Conservation (phyloP, 2,797 vertebrate species). For the Gorsachius magnificus region DNA sequence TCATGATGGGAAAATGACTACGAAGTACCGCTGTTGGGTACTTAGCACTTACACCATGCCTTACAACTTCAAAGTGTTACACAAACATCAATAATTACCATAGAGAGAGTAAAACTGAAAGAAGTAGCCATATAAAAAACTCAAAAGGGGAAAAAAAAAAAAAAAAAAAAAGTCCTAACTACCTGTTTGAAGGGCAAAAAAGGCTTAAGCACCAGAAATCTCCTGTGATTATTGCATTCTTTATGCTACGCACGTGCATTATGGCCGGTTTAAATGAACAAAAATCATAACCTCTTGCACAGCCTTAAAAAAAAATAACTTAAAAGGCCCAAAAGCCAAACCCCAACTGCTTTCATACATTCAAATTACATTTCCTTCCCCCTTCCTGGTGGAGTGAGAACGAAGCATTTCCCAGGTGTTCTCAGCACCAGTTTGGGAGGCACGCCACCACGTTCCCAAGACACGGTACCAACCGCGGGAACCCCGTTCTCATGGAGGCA, state of each 20-base stretch:
- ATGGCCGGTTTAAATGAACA: neutral
- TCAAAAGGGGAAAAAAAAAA: neutral
- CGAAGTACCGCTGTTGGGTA: slow-evolving; percentile 24
- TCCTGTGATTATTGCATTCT: neutral
- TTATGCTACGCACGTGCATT: neutral
- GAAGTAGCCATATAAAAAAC: neutral
- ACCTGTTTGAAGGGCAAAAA: neutral
- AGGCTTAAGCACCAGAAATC: slow-evolving; percentile 14
- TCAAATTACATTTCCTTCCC: neutral
- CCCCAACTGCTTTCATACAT: neutral
- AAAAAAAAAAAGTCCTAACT: neutral
- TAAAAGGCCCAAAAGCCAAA: neutral
- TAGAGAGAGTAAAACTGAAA: slow-evolving; percentile 26
- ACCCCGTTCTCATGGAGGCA: slow-evolving; percentile 31
- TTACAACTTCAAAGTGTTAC: slow-evolving; percentile 50
- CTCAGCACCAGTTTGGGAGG: slow-evolving; percentile 50
- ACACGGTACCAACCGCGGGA: neutral
- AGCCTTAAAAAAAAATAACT: neutral
- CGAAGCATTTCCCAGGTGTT: slow-evolving; percentile 56
- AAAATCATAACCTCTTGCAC: neutral
- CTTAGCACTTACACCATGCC: neutral
- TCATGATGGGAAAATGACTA: slow-evolving; percentile 43
- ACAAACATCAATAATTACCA: slow-evolving; percentile 53
- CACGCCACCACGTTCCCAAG: slow-evolving; percentile 38
- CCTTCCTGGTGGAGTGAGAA: neutral